Percentiles rank a stretch among this genome's conserved stretches.
Conservation (phyloP, 2,888 invertebrate species). For the Acanthacorydalis orientalis region DNA sequence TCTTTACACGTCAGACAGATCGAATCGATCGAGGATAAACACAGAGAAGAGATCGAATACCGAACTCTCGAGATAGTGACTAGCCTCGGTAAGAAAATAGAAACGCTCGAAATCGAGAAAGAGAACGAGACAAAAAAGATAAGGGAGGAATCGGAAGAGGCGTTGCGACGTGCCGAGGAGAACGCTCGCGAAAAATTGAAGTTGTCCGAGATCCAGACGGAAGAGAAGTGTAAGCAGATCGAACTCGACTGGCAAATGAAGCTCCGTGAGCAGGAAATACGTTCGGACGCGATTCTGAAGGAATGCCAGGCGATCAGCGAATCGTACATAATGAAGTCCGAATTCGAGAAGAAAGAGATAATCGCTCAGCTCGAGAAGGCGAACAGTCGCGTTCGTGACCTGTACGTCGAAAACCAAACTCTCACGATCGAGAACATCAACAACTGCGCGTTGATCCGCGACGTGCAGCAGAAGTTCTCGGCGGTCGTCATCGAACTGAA, state of each 20-base stretch:
- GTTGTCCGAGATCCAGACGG: slow-evolving; percentile 23
- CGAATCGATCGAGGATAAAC: slow-evolving; percentile 14
- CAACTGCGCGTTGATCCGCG: slow-evolving; percentile 5
- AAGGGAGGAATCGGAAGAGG: slow-evolving; percentile 11
- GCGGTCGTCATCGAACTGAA: slow-evolving; percentile 12
- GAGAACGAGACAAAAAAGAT: slow-evolving; percentile 14
- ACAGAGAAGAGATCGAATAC: slow-evolving; percentile 18
- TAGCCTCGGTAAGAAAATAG: slow-evolving; percentile 14
- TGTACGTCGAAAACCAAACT: slow-evolving; percentile 9
- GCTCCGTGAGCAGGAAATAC: slow-evolving; percentile 26
- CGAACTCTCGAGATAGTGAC: slow-evolving; percentile 19
- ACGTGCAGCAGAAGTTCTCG: slow-evolving; percentile 10
- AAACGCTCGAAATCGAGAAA: slow-evolving; percentile 16
- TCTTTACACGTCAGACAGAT: slow-evolving; percentile 14
- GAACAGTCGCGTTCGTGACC: slow-evolving; percentile 8
- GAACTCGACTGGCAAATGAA: slow-evolving; percentile 26
- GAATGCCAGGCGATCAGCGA: slow-evolving; percentile 36
- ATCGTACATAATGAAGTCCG: slow-evolving; percentile 32
- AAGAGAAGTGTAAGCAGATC: slow-evolving; percentile 27
- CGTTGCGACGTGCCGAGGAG: slow-evolving; percentile 18
- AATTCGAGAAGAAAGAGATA: slow-evolving; percentile 32
- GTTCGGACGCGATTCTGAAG: slow-evolving; percentile 30
- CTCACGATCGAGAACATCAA: background rate
- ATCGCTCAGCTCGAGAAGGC: slow-evolving; percentile 17
- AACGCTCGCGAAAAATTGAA: slow-evolving; percentile 23